phyloP scores from a whole-genome alignment of 2,888 invertebrate species.

The Phyto melanocephala region DNA sequence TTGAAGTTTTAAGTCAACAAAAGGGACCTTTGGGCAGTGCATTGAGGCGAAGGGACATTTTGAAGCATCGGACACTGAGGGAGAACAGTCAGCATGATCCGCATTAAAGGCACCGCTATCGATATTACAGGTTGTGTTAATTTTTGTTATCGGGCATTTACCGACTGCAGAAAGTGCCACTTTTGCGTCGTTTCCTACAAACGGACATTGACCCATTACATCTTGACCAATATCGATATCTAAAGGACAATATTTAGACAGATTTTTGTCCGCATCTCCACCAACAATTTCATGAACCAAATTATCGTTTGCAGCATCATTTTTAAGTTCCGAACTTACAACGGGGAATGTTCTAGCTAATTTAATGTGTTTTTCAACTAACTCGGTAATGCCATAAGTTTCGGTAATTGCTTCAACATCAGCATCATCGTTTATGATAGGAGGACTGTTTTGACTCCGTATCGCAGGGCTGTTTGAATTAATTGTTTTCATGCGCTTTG shows the following conservation, averaged over 20 bases:
- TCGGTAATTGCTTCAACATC: constrained; percentile 66
- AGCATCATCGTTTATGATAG: constrained; percentile 76
- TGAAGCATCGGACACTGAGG: constrained; percentile 68
- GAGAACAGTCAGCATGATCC: constrained; percentile 69
- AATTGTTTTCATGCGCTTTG: constrained; percentile 70
- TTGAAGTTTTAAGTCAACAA: not conserved
- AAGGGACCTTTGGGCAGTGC: constrained; percentile 47
- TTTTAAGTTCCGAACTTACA: constrained; percentile 68
- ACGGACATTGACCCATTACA: constrained; percentile 82
- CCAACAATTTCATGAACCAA: constrained; percentile 62
- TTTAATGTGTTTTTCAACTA: constrained; percentile 77
- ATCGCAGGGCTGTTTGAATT: constrained; percentile 68
- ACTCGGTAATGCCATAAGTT: constrained; percentile 66
- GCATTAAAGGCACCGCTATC: constrained; percentile 54
- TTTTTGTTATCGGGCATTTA: constrained; percentile 71
- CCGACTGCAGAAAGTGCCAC: constrained; percentile 71
- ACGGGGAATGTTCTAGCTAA: constrained; percentile 78
- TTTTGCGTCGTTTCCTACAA: constrained; percentile 78
- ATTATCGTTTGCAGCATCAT: constrained; percentile 33
- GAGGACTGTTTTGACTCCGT: constrained; percentile 72
- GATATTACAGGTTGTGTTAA: not conserved
- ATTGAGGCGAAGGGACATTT: constrained; percentile 73
- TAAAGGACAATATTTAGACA: constrained; percentile 76
- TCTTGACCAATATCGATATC: constrained; percentile 80
- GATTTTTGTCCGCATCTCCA: constrained; percentile 70